These are phyloP conservation scores for Zhengitettix transpicula DNA, from an alignment of 2,888 invertebrate species.

Conservation along the genomic window DNA sequence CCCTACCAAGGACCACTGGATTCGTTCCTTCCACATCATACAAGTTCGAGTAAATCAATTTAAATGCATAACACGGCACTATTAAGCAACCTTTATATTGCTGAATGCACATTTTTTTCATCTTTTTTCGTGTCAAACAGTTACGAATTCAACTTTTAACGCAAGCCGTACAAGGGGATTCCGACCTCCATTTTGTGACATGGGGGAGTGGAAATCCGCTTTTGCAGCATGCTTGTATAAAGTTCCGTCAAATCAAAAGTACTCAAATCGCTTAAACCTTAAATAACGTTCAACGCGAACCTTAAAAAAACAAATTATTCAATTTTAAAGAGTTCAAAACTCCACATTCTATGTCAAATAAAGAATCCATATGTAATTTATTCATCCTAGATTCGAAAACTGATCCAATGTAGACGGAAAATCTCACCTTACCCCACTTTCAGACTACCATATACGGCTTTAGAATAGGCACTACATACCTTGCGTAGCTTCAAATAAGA, in stretches of 20 bases:
- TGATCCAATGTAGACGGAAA: slow-evolving; percentile 14
- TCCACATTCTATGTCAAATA: slow-evolving; percentile 5
- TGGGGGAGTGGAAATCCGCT: slow-evolving; percentile 16
- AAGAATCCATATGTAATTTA: slow-evolving; percentile 10
- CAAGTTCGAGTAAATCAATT: too few species aligned
- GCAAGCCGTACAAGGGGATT: slow-evolving; percentile 15
- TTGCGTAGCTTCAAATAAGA: slow-evolving; percentile 9
- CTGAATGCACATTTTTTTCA: background rate
- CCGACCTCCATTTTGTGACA: slow-evolving; percentile 17
- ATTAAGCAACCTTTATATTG: too few species aligned
- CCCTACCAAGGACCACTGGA: background rate
- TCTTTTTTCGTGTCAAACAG: background rate
- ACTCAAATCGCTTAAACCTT: slow-evolving; percentile 3
- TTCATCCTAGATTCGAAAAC: slow-evolving; percentile 15
- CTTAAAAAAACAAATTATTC: slow-evolving; percentile 5
- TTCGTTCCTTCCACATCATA: background rate
- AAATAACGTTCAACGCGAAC: slow-evolving; percentile 4
- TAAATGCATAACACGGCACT: too few species aligned
- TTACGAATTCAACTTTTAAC: slow-evolving; percentile 4
- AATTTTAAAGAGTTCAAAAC: background rate
- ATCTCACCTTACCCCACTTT: slow-evolving; percentile 15
- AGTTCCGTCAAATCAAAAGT: slow-evolving; percentile 12
- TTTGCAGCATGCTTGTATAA: slow-evolving; percentile 15
- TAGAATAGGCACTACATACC: slow-evolving; percentile 9
- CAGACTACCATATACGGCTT: slow-evolving; percentile 14